These are phyloP conservation scores for Lophura swinhoii DNA, from an alignment of 2,797 vertebrate species.

Conservation along the genomic window DNA sequence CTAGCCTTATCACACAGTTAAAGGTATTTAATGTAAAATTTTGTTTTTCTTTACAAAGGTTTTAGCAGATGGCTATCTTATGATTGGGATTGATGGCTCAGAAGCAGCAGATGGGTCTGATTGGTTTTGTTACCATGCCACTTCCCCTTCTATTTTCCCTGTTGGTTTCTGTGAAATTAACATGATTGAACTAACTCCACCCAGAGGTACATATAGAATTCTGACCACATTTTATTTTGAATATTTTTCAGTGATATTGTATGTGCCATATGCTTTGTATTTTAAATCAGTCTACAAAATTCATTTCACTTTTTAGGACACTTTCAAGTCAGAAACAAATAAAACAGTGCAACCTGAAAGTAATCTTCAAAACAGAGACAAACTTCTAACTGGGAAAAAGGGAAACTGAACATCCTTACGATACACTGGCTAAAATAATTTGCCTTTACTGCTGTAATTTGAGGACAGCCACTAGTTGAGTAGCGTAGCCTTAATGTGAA, in stretches of 20 bases:
- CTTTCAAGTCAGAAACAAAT: slow-evolving; percentile 21
- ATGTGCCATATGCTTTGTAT: slow-evolving; percentile 51
- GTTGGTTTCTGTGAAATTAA: slow-evolving; percentile 99
- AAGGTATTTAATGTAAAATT: slow-evolving; percentile 57
- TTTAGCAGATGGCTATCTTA: slow-evolving; percentile 97
- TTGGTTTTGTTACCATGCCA: slow-evolving; percentile 99
- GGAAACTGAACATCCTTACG: background rate
- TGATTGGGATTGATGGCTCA: slow-evolving; percentile 98
- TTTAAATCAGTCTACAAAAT: slow-evolving; percentile 2
- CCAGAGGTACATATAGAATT: slow-evolving; percentile 86
- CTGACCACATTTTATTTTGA: slow-evolving; percentile 40
- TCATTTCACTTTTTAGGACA: background rate
- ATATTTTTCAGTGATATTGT: slow-evolving; percentile 54
- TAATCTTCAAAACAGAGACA: background rate
- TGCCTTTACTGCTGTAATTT: background rate
- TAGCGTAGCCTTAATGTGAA: background rate
- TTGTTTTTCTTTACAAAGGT: slow-evolving; percentile 84
- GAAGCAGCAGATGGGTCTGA: slow-evolving; percentile 98
- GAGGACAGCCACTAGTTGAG: background rate
- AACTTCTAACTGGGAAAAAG: background rate
- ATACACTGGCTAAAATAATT: background rate
- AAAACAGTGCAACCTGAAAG: background rate
- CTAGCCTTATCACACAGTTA: slow-evolving; percentile 7
- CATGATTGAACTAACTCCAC: slow-evolving; percentile 96
- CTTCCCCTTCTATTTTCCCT: slow-evolving; percentile 97